These are phyloP conservation scores for Poecilobothrus nobilitatus DNA, from an alignment of 2,888 invertebrate genomes.

Conservation along the genomic window DNA sequence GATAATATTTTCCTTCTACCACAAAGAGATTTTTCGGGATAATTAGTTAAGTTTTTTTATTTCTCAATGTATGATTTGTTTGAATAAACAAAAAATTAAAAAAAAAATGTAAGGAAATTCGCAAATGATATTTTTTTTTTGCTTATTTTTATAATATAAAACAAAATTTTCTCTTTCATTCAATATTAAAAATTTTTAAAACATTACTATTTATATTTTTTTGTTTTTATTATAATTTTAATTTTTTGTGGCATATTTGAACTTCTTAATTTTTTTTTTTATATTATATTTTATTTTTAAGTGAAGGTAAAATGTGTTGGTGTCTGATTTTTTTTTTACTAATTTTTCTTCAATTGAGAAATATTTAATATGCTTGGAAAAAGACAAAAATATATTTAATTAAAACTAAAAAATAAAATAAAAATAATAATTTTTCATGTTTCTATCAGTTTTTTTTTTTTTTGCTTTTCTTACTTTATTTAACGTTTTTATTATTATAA, in stretches of 20 bases:
- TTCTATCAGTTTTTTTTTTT: not conserved
- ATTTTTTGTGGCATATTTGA: not conserved
- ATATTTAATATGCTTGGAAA: not conserved
- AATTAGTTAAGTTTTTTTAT: too few species aligned
- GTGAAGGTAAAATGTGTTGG: not conserved
- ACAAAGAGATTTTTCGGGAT: too few species aligned
- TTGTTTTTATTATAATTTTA: not conserved
- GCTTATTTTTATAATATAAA: too few species aligned
- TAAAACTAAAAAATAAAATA: not conserved
- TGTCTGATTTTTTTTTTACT: not conserved
- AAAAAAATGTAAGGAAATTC: too few species aligned
- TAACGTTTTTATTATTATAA: conserved; percentile 2
- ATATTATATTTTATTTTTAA: not conserved
- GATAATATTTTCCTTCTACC: not conserved
- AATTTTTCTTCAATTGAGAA: not conserved
- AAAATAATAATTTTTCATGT: not conserved
- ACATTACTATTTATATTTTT: not conserved
- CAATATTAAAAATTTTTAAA: too few species aligned
- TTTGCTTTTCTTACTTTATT: conserved; percentile 4
- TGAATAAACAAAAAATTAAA: too few species aligned
- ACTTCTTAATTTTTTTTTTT: not conserved
- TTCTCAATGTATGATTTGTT: too few species aligned
- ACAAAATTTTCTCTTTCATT: too few species aligned
- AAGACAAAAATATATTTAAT: too few species aligned
- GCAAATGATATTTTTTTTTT: too few species aligned